These are phyloP conservation scores for Mechanitis messenoides DNA, from an alignment of 2,888 invertebrate genomes.

Conservation along the genomic window DNA sequence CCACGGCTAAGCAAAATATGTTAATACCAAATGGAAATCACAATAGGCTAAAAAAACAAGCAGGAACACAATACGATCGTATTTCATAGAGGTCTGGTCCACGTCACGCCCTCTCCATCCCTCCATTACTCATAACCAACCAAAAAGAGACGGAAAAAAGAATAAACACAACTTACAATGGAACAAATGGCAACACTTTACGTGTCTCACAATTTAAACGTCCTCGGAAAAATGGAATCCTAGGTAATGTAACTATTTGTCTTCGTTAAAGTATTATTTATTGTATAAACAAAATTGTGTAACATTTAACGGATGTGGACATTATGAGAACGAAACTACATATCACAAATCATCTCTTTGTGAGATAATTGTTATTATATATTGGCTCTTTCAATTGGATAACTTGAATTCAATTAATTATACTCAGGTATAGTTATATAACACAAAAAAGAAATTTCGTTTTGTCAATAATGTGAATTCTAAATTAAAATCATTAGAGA, in stretches of 20 bases:
- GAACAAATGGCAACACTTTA: conserved; percentile 69
- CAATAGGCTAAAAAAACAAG: conserved; percentile 46
- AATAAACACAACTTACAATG: conserved; percentile 64
- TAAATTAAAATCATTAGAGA: no score
- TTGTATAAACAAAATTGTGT: conserved; percentile 6
- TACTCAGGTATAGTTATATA: no score
- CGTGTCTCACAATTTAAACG: conserved; percentile 66
- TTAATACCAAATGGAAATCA: conserved; percentile 30
- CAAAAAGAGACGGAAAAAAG: conserved; percentile 53
- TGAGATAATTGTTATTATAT: neutral
- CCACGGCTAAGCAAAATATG: neutral
- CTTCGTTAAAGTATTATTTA: conserved; percentile 52
- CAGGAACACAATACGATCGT: conserved; percentile 48
- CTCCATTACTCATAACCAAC: conserved; percentile 62
- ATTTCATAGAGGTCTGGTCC: conserved; percentile 48
- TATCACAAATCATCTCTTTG: neutral
- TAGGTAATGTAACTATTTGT: conserved; percentile 63
- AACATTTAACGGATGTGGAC: conserved; percentile 5
- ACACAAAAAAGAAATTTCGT: no score
- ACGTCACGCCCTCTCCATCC: conserved; percentile 50
- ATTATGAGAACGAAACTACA: neutral
- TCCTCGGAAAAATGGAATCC: conserved; percentile 57
- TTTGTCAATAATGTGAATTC: no score
- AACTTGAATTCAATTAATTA: no score
- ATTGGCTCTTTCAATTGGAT: neutral